Evolutionary conservation across 2,797 vertebrate genomes (phyloP), one percentile per base, ranked within the genome.

Genomic region (Ataeniobius toweri): DNA sequence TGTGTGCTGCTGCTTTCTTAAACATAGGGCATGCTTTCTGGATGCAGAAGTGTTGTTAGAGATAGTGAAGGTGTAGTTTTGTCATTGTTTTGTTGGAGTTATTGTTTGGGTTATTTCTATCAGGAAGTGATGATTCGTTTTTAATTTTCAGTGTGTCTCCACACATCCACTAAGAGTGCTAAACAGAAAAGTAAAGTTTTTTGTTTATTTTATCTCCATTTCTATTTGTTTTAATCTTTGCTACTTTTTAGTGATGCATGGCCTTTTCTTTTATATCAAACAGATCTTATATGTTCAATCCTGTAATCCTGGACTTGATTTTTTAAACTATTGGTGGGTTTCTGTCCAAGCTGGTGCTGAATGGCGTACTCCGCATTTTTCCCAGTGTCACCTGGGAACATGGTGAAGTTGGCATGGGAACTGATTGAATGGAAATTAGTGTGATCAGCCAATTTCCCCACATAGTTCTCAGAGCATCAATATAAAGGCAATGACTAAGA

Each of bases 401-500:
- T 6, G 53, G 20, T 22, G 5, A 55, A 55, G 7, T 5, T 55
- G 18, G 20, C 53, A 55, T 24, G 5, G 1, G 68, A 18, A 71
- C n/a, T 50, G n/a, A 71, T 16, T 71, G 13, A 50, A 50, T 28
- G 26, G 9, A 12, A 24, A 26, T 78, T 75, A 80, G 77, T 71
- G 51, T 58, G 41, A 72, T 76, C 74, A 79, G 79, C 73, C n/a
- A 26, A 76, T 75, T 85, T 79, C 69, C 61, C 74, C 41, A 72
- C 75, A 39, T 75, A 76, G 79, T 79, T 65, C 78, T 61, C 65
- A 63, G 75, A 80, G 44, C 85, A 68, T 69, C 26, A 55, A 61
- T 70, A 80, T 74, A 79, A 74, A 80, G 48, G 24, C 78, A 50
- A 72, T 22, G 59, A 76, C 80, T 80, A 65, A 65, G 28, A 83